Evolutionary conservation across 2,113 vertebrate genomes (phyloP).

Genomic region (Phasianus colchicus): DNA sequence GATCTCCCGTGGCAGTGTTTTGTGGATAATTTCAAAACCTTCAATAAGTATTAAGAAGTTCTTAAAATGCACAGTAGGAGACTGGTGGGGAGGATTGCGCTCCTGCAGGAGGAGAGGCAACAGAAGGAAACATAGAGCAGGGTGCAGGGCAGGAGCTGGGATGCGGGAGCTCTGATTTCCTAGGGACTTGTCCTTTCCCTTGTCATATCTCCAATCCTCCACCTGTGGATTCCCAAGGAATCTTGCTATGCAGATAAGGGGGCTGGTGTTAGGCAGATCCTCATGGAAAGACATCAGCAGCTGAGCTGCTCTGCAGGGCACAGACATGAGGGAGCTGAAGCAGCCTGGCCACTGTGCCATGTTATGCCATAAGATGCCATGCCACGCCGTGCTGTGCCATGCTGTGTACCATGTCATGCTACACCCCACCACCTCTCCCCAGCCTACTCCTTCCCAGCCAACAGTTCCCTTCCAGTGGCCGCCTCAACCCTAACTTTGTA

Average conservation of each 20-base stretch:
- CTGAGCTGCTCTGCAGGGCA: not conserved
- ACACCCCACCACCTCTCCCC: not conserved
- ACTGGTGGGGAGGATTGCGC: not conserved
- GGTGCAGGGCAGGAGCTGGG: not conserved
- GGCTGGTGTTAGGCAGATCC: fast-evolving
- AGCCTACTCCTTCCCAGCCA: conserved; percentile 48
- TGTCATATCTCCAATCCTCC: not conserved
- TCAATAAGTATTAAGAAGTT: not conserved
- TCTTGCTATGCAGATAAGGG: not conserved
- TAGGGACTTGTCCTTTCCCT: not conserved
- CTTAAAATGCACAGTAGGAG: not conserved
- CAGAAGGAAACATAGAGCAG: not conserved
- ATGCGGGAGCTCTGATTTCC: not conserved
- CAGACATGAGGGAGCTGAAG: not conserved
- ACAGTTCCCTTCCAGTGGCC: conserved; percentile 68
- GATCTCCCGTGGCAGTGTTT: not conserved
- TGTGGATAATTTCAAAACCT: conserved; percentile 19
- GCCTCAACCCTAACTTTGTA: conserved; percentile 78
- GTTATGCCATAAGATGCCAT: not conserved
- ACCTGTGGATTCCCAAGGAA: not conserved
- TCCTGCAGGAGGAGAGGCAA: not conserved
- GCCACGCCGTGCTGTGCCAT: not conserved
- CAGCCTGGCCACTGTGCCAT: not conserved
- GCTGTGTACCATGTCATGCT: not conserved
- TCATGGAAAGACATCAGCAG: fast-evolving